phyloP scores from a whole-genome alignment of 2,797 vertebrate species.

The Sparidentex hasta region DNA sequence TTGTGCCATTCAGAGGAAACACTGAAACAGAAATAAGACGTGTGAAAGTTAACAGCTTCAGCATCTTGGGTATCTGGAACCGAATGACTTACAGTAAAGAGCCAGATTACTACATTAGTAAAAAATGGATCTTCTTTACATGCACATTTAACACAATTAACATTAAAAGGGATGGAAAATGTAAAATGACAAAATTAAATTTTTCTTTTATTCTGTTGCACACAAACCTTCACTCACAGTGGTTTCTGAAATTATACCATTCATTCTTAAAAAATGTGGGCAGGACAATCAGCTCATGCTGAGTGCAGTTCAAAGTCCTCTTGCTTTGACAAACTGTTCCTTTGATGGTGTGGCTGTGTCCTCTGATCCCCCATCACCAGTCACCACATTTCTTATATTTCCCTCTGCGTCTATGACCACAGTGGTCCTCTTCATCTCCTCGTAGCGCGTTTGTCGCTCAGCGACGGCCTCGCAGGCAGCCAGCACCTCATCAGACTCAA shows the following conservation, averaged over 20 bases:
- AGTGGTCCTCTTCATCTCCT: constrained; percentile 82
- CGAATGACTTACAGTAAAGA: constrained; percentile 7
- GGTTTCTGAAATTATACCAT: constrained; percentile 19
- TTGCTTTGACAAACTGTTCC: constrained; percentile 90
- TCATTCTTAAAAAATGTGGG: neutral
- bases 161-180: constrained; percentile 8
- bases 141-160: constrained; percentile 18
- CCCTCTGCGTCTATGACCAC: constrained; percentile 87
- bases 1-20: neutral
- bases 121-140: constrained; percentile 4
- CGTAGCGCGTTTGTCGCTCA: constrained; percentile 87
- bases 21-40: neutral
- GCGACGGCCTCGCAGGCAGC: constrained; percentile 94
- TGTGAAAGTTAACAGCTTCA: neutral
- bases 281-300: neutral
- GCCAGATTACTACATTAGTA: constrained; percentile 7
- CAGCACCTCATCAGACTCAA: constrained; percentile 96
- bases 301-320: constrained; percentile 72
- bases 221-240: neutral
- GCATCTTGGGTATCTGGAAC: neutral
- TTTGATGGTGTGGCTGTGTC: constrained; percentile 71
- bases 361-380: constrained; percentile 56
- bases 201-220: neutral
- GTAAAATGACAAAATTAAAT: neutral
- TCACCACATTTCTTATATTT: constrained; percentile 55